phyloP scores from a whole-genome alignment of 2,797 vertebrate species.

The Melanogrammus aeglefinus region DNA sequence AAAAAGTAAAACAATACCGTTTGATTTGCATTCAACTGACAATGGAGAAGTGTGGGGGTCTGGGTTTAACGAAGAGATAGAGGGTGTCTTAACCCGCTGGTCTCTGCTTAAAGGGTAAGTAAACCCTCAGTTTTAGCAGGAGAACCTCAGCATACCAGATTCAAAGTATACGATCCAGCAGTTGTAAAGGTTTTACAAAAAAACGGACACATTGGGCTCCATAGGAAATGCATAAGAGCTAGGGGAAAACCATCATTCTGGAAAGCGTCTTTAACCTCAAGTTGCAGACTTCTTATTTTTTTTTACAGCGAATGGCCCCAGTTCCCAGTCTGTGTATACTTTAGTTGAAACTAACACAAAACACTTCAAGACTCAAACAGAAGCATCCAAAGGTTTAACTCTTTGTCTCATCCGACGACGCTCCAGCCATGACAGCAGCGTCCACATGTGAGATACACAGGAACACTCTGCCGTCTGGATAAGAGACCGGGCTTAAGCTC shows the following conservation, averaged over 20 bases:
- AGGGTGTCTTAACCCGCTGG: no score
- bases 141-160: neutral
- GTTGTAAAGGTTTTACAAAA: neutral
- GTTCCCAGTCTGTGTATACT: neutral
- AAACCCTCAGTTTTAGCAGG: neutral
- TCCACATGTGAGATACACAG: slow-evolving; percentile 64
- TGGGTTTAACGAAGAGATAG: neutral
- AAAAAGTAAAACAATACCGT: no score
- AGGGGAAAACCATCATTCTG: neutral
- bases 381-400: slow-evolving; percentile 39
- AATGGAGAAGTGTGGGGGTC: neutral
- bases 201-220: no score
- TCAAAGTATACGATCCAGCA: neutral
- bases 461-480: slow-evolving; percentile 56
- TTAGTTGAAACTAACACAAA: neutral
- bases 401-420: slow-evolving; percentile 57
- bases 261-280: no score
- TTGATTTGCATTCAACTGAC: neutral
- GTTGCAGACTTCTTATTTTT: neutral
- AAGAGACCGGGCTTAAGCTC: slow-evolving; percentile 57
- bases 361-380: slow-evolving; percentile 21
- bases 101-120: no score
- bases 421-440: slow-evolving; percentile 63
- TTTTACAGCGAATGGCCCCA: neutral
- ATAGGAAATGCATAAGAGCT: no score